Evolutionary conservation across 2,113 vertebrate genomes (phyloP).

Genomic region (Trochalopteron elliotii): DNA sequence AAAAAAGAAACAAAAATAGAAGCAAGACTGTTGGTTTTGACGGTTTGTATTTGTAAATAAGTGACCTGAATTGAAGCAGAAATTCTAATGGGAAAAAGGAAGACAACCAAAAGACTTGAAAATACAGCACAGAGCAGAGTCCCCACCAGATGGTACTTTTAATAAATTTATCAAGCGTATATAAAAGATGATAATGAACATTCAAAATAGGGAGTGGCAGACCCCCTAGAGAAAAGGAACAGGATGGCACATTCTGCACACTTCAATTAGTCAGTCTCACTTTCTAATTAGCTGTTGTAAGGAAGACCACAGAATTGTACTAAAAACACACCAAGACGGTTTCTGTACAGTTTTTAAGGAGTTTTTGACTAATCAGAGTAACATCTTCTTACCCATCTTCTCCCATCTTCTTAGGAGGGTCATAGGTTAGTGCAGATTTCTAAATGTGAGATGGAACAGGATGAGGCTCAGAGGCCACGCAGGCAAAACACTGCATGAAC

Average conservation of each 20-base stretch:
- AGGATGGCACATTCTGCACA: slow-evolving; percentile 14
- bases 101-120: slow-evolving; percentile 36
- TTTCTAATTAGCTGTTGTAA: slow-evolving; percentile 15
- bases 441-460: neutral
- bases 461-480: neutral
- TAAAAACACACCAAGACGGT: neutral
- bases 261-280: slow-evolving; percentile 31
- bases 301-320: neutral
- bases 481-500: neutral
- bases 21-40: slow-evolving; percentile 18
- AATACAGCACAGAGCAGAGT: slow-evolving; percentile 41
- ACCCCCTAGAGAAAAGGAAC: slow-evolving; percentile 9
- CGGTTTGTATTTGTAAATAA: slow-evolving; percentile 65
- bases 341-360: neutral
- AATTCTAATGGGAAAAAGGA: slow-evolving; percentile 57
- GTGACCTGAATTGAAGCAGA: slow-evolving; percentile 64
- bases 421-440: neutral
- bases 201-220: slow-evolving; percentile 59
- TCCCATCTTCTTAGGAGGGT: neutral
- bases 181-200: slow-evolving; percentile 69
- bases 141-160: slow-evolving; percentile 77
- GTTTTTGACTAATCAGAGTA: neutral
- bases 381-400: neutral
- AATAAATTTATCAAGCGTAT: slow-evolving; percentile 71
- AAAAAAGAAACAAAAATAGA: neutral